phyloP scores from a whole-genome alignment of 2,888 invertebrate genomes.

The Erpobdella octoculata region DNA sequence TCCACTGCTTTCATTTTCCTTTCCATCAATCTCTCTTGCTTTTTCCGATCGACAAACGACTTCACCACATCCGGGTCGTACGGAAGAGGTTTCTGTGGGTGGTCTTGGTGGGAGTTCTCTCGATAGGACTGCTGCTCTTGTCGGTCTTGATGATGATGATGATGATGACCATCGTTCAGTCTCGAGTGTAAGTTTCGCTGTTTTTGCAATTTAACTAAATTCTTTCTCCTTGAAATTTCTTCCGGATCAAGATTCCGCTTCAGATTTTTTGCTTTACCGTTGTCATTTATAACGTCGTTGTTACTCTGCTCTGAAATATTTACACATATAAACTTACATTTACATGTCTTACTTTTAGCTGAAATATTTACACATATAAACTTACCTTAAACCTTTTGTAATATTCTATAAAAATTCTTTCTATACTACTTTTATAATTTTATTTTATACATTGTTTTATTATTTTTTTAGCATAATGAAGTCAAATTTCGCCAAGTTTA shows the following conservation, averaged over 20 bases:
- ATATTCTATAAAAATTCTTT: no score
- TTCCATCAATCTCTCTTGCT: constrained; percentile 3
- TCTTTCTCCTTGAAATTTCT: background rate
- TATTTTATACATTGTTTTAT: no score
- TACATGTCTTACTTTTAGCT: background rate
- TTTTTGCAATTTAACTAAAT: background rate
- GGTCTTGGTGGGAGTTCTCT: background rate
- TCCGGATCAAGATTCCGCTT: background rate
- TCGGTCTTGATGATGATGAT: background rate
- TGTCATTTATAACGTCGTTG: no score
- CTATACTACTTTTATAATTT: no score
- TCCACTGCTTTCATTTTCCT: background rate
- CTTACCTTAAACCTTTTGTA: no score
- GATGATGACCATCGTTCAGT: background rate
- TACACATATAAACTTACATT: no score
- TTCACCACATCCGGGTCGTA: background rate
- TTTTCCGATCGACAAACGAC: background rate
- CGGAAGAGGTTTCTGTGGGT: background rate
- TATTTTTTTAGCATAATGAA: no score
- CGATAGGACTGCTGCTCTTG: background rate
- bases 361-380: background rate
- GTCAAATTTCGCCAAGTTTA: no score
- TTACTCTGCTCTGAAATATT: no score
- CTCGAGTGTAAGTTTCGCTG: background rate
- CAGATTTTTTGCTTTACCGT: no score